phyloP scores from a whole-genome alignment of 2,888 invertebrate genomes.

The Troides aeacus region DNA sequence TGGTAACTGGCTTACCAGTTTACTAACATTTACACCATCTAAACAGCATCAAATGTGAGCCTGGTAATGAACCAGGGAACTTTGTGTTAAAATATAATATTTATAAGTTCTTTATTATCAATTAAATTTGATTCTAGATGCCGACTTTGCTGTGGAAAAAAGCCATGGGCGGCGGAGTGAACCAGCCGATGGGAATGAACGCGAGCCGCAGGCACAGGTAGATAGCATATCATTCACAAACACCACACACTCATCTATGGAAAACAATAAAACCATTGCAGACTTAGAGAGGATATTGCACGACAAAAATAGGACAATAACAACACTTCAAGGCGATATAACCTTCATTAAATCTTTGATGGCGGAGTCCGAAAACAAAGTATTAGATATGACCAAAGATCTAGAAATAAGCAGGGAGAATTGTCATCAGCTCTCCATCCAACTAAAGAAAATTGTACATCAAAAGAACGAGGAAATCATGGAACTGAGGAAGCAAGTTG shows the following conservation, averaged over 20 bases:
- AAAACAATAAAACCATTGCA: slow-evolving; percentile 65
- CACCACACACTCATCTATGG: slow-evolving; percentile 60
- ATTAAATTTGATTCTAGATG: slow-evolving; percentile 47
- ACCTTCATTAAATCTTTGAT: slow-evolving; percentile 62
- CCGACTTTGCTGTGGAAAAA: slow-evolving; percentile 50
- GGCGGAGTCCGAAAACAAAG: slow-evolving; percentile 68
- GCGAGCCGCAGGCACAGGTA: slow-evolving; percentile 59
- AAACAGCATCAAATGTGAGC: too few species aligned
- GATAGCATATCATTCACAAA: slow-evolving; percentile 61
- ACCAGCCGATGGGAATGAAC: slow-evolving; percentile 46
- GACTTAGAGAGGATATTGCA: slow-evolving; percentile 70
- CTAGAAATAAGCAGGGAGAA: slow-evolving; percentile 62
- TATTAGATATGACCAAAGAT: slow-evolving; percentile 63
- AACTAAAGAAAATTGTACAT: slow-evolving; percentile 66
- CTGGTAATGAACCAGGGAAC: too few species aligned
- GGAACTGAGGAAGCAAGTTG: slow-evolving; percentile 65
- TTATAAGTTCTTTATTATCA: neutral
- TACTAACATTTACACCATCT: too few species aligned
- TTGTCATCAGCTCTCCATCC: slow-evolving; percentile 61
- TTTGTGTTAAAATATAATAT: neutral
- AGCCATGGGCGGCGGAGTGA: slow-evolving; percentile 42
- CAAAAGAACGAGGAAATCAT: slow-evolving; percentile 72
- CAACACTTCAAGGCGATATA: slow-evolving; percentile 63
- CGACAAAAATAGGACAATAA: slow-evolving; percentile 68
- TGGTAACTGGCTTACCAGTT: too few species aligned